Percentiles rank a stretch among this genome's conserved stretches.
Conservation (phyloP, 37 sponge, comb jelly and placozoan genomes). For the Hexactinellida sp. region DNA sequence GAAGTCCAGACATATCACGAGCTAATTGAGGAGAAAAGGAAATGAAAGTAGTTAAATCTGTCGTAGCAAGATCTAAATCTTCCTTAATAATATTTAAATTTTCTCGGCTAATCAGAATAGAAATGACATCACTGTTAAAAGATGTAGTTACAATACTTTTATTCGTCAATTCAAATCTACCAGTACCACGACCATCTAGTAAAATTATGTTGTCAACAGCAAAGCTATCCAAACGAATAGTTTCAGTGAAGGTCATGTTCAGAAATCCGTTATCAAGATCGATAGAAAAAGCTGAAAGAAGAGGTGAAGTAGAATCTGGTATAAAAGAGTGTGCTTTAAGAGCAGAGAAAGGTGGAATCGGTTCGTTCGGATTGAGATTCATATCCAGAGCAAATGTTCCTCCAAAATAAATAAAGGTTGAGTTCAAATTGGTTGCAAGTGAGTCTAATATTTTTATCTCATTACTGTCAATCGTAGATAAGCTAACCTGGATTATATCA, state of each 20-base stretch:
- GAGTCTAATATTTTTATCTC: neutral
- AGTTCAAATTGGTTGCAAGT: neutral
- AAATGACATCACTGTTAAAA: neutral
- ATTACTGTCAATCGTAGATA: neutral
- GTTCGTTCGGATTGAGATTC: neutral
- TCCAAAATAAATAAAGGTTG: neutral
- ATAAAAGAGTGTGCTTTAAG: conserved; percentile 36
- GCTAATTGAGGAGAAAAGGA: neutral
- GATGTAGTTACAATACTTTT: neutral
- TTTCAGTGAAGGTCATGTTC: conserved; percentile 60
- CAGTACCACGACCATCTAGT: conserved; percentile 13
- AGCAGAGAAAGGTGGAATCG: conserved; percentile 8
- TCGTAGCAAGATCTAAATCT: neutral
- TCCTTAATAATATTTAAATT: conserved; percentile 20
- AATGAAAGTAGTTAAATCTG: conserved; percentile 4
- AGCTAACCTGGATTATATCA: neutral
- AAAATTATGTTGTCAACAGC: neutral
- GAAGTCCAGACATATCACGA: neutral
- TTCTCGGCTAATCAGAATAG: neutral
- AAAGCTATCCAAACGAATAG: conserved; percentile 7
- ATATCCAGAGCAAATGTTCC: neutral
- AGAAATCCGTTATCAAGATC: conserved; percentile 48
- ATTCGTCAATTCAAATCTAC: neutral
- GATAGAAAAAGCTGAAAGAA: conserved; percentile 26
- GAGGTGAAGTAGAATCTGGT: conserved; percentile 47